Evolutionary conservation across 2,797 vertebrate species (phyloP), one percentile per base, ranked within the genome.

Genomic region (Euthynnus affinis): DNA sequence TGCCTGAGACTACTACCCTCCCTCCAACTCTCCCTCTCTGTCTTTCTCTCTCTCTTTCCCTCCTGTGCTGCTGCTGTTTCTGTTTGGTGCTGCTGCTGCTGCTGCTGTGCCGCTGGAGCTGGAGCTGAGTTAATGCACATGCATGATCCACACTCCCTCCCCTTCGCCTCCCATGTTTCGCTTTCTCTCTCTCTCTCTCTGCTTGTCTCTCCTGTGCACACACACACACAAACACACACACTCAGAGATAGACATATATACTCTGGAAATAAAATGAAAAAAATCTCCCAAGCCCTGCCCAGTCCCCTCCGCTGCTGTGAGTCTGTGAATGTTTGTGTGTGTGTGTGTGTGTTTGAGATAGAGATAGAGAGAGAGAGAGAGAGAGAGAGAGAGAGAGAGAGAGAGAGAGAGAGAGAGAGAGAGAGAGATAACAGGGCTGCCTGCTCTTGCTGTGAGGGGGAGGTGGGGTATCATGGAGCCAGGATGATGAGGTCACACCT

Each of bases 401-500:
- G n/a, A n/a, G n/a, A n/a, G n/a, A n/a, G n/a, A n/a, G n/a, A n/a
- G n/a, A n/a, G n/a, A n/a, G n/a, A n/a, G n/a, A n/a, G n/a, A n/a
- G n/a, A n/a, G n/a, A n/a, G n/a, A 52, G 81, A 83, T 83, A 85
- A 80, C 55, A 68, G 48, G 69, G 63, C 68, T 82, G 82, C 48
- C 77, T 83, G 71, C 53, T 87, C 82, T 75, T 63, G 62, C 82
- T 79, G 66, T n/a, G 44, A 83, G 69, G 76, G 71, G 95, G 93
- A 96, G 95, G 95, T 94, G 95, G 93, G 92, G 92, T 95, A 92
- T 94, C 92, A 92, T 91, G 92, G 93, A 94, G 95, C 93, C 94
- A 95, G 94, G 94, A 96, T 93, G 96, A 96, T 96, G 96, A 98
- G 96, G 97, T 97, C 97, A 97, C 96, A 96, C 95, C 96, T 96